phyloP scores from a whole-genome alignment of 2,888 invertebrate genomes.

The Synergus gifuensis region DNA sequence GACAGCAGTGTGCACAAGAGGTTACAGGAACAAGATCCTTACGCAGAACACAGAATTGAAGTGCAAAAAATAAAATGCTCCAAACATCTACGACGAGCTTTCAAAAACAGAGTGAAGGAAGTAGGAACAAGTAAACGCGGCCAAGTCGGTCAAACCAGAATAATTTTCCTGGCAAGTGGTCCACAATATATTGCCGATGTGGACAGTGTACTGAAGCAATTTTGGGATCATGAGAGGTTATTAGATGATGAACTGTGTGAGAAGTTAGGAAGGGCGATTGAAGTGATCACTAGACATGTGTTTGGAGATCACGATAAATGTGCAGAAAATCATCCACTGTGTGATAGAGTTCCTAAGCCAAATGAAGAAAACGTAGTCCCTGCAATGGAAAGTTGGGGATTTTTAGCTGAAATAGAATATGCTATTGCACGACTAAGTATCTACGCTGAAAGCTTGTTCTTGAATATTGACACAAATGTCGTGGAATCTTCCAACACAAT shows the following conservation, averaged over 20 bases:
- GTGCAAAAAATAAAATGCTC: conserved; percentile 17
- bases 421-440: background rate
- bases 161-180: background rate
- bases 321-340: background rate
- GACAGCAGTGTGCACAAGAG: conserved; percentile 35
- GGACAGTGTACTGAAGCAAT: background rate
- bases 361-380: background rate
- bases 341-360: background rate
- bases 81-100: background rate
- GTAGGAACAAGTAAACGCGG: background rate
- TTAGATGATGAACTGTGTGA: background rate
- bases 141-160: background rate
- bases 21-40: background rate
- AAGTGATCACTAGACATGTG: background rate
- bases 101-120: conserved; percentile 8
- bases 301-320: background rate
- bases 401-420: no score
- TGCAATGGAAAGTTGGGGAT: no score
- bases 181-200: background rate
- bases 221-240: background rate
- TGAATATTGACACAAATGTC: background rate
- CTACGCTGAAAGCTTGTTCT: background rate
- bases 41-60: background rate
- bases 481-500: background rate
- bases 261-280: background rate